Evolutionary conservation across 1,140 invertebrate species (phyloP).

Genomic region (Manduca sexta): DNA sequence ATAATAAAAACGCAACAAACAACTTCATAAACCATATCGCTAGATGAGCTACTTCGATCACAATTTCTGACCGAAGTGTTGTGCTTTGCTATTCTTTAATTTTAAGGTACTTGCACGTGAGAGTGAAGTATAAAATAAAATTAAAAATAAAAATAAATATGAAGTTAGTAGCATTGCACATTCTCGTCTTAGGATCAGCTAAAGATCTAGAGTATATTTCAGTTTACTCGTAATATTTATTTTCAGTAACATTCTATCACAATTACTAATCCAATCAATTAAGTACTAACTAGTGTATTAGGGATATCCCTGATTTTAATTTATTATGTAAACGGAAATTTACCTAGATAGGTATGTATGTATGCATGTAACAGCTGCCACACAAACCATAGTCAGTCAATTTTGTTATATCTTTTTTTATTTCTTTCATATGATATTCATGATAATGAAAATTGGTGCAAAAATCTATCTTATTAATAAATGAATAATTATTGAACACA

Average conservation of each 20-base stretch:
- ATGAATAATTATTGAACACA: too few species aligned
- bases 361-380: slow-evolving; percentile 68
- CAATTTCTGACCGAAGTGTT: slow-evolving; percentile 35
- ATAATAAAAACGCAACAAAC: too few species aligned
- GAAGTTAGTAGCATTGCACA: slow-evolving; percentile 70
- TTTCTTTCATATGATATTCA: slow-evolving; percentile 23
- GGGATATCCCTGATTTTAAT: slow-evolving; percentile 1
- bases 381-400: slow-evolving; percentile 51
- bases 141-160: slow-evolving; percentile 63
- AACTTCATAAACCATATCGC: slow-evolving; percentile 33
- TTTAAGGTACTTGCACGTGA: slow-evolving; percentile 42
- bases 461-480: too few species aligned
- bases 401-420: slow-evolving; percentile 29
- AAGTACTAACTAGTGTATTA: too few species aligned
- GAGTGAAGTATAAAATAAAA: slow-evolving; percentile 62
- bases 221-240: slow-evolving; percentile 42
- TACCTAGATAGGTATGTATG: slow-evolving; percentile 48
- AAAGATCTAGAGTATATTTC: slow-evolving; percentile 51
- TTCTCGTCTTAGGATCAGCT: slow-evolving; percentile 68
- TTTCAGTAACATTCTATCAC: too few species aligned
- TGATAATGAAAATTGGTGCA: slow-evolving; percentile 56
- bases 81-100: slow-evolving; percentile 45
- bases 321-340: slow-evolving; percentile 55
- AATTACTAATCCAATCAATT: too few species aligned
- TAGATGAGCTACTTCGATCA: slow-evolving; percentile 31